These are phyloP conservation scores for Cerastis leucographa DNA, from an alignment of 2,888 invertebrate genomes.

Conservation along the genomic window DNA sequence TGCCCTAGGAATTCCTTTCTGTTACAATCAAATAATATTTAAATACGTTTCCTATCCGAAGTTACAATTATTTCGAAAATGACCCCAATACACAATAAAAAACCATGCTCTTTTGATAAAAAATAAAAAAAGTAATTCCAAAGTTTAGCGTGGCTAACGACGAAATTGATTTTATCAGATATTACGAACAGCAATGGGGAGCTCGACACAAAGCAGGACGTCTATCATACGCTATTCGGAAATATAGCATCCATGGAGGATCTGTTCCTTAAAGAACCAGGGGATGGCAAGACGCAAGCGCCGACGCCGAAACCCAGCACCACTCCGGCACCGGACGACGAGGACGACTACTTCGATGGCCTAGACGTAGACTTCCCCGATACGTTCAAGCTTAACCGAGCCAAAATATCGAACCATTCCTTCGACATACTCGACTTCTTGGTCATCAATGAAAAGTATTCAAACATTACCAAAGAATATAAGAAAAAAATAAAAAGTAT, in stretches of 20 bases:
- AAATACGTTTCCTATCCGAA: too few relatives aligned
- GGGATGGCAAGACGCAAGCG: not conserved
- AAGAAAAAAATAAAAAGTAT: not conserved
- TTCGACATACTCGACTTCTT: constrained; percentile 36
- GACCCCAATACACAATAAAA: too few relatives aligned
- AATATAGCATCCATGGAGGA: constrained; percentile 43
- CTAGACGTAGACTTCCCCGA: not conserved
- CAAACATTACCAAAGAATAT: constrained; percentile 8
- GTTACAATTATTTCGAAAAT: too few relatives aligned
- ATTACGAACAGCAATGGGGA: constrained; percentile 17
- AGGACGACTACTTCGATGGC: constrained; percentile 11
- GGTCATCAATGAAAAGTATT: constrained; percentile 24
- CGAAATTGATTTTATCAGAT: constrained; percentile 17
- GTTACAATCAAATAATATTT: too few relatives aligned
- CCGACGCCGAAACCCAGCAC: not conserved
- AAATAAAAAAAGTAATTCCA: too few relatives aligned
- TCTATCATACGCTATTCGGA: constrained; percentile 51
- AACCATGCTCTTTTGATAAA: too few relatives aligned
- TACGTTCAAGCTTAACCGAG: not conserved
- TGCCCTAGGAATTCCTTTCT: too few relatives aligned
- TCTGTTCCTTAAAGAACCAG: constrained; percentile 23
- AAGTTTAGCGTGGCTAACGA: not conserved
- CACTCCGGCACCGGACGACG: not conserved
- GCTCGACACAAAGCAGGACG: not conserved
- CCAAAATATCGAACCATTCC: constrained; percentile 8